Percentiles rank a stretch among this genome's conserved stretches.
phyloP scores from a whole-genome alignment of 2,888 invertebrate species.

The Nineta flava region DNA sequence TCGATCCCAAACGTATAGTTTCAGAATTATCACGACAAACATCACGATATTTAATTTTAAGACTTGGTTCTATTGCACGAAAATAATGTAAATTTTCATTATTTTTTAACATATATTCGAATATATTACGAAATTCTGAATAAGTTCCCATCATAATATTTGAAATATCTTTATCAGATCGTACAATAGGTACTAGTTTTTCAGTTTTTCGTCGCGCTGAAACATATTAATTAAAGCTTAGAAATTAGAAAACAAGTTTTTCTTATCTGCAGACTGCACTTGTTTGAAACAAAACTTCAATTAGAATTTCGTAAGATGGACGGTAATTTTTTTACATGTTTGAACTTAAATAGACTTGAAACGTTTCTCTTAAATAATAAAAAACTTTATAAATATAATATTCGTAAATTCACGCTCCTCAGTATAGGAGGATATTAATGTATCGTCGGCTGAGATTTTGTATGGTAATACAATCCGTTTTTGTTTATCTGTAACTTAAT shows the following conservation, averaged over 20 bases:
- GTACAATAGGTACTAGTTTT: constrained; percentile 39
- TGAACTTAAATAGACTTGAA: no score
- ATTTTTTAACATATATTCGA: constrained; percentile 52
- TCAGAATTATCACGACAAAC: constrained; percentile 18
- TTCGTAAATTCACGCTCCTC: no score
- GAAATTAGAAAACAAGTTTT: constrained; percentile 5
- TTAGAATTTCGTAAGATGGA: no score
- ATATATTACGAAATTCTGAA: constrained; percentile 34
- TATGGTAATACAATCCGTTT: background rate
- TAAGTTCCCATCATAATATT: constrained; percentile 29
- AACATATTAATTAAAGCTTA: constrained; percentile 19
- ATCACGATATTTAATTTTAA: constrained; percentile 36
- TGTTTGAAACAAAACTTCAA: no score
- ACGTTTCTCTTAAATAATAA: no score
- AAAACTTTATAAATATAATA: no score
- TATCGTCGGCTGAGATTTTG: no score
- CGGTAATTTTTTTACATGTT: no score
- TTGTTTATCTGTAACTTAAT: background rate
- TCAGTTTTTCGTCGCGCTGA: constrained; percentile 45
- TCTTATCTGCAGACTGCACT: constrained; percentile 1
- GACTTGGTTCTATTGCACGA: constrained; percentile 65
- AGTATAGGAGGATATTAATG: no score
- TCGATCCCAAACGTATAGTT: constrained; percentile 34
- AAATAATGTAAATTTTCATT: constrained; percentile 49
- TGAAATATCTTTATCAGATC: constrained; percentile 46